Percentiles rank a stretch among this genome's conserved stretches.
Conservation (phyloP, 1,140 invertebrate species). For the Drosophila ohnishii region DNA sequence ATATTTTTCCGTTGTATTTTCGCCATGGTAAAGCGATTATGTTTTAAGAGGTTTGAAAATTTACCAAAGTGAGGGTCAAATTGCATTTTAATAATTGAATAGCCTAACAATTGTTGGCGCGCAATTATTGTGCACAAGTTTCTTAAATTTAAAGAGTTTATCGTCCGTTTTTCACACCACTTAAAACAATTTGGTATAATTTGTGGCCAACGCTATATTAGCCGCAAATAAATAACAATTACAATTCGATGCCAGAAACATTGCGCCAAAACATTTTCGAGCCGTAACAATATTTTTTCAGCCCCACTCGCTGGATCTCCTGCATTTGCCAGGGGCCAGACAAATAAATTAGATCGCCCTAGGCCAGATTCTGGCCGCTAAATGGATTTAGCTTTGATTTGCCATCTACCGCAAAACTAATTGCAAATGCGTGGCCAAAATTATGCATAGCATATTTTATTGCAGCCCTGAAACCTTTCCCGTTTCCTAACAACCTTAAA, state of each 20-base stretch:
- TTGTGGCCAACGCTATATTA: conserved; percentile 55
- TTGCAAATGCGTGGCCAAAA: conserved; percentile 52
- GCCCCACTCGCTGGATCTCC: conserved; percentile 18
- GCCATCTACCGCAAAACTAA: conserved; percentile 44
- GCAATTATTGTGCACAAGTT: neutral
- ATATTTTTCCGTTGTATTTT: conserved; percentile 9
- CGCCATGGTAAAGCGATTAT: conserved; percentile 15
- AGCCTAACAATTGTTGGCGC: neutral
- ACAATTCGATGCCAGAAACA: conserved; percentile 57
- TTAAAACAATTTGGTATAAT: conserved; percentile 39
- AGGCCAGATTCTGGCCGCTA: conserved; percentile 20
- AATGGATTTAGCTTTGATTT: conserved; percentile 61
- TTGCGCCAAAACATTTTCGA: conserved; percentile 38
- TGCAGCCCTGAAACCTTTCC: neutral
- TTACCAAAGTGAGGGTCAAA: neutral
- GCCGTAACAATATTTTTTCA: conserved; percentile 57
- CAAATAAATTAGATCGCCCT: conserved; percentile 70
- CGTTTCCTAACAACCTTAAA: conserved; percentile 35
- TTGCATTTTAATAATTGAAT: conserved; percentile 3
- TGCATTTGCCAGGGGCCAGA: conserved; percentile 64
- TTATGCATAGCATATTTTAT: conserved; percentile 53
- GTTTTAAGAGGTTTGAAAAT: conserved; percentile 8
- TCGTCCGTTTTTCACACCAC: neutral
- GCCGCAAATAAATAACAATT: conserved; percentile 80
- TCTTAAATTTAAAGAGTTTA: conserved; percentile 4